phyloP scores from a whole-genome alignment of 92 coral and sea anemone species.

The Meandrina meandrites region DNA sequence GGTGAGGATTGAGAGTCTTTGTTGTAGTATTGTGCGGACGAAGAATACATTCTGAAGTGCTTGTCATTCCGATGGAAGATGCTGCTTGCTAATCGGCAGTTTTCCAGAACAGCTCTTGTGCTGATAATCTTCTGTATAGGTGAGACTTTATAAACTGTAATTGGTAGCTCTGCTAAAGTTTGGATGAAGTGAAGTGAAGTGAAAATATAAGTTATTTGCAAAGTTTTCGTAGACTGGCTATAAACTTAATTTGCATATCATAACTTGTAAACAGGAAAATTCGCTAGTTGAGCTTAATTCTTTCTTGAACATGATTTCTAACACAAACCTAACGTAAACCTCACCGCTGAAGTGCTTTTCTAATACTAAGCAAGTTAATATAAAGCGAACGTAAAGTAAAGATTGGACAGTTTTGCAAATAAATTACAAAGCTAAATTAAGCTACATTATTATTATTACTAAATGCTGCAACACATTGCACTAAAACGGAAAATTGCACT shows the following conservation, averaged over 20 bases:
- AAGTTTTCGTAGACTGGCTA: neutral
- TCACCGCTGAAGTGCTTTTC: neutral
- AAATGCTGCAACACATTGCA: neutral
- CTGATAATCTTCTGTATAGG: slow-evolving; percentile 2
- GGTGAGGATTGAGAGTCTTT: too few species aligned
- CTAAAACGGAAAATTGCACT: neutral
- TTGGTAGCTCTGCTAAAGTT: neutral
- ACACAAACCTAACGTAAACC: neutral
- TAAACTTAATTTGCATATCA: neutral
- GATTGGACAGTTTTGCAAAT: neutral
- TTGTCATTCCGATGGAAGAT: neutral
- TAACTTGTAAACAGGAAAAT: neutral
- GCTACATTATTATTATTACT: too few species aligned
- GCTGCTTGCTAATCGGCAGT: neutral
- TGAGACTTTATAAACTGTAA: neutral
- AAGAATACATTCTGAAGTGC: neutral
- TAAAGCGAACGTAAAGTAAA: neutral
- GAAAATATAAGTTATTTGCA: neutral
- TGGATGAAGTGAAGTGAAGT: neutral
- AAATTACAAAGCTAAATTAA: neutral
- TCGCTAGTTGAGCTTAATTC: neutral
- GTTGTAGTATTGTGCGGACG: too few species aligned
- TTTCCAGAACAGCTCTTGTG: neutral
- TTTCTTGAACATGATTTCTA: neutral
- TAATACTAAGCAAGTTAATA: neutral